These are phyloP conservation scores for Dasyurus viverrinus DNA, from an alignment of 2,113 vertebrate species.

Conservation along the genomic window DNA sequence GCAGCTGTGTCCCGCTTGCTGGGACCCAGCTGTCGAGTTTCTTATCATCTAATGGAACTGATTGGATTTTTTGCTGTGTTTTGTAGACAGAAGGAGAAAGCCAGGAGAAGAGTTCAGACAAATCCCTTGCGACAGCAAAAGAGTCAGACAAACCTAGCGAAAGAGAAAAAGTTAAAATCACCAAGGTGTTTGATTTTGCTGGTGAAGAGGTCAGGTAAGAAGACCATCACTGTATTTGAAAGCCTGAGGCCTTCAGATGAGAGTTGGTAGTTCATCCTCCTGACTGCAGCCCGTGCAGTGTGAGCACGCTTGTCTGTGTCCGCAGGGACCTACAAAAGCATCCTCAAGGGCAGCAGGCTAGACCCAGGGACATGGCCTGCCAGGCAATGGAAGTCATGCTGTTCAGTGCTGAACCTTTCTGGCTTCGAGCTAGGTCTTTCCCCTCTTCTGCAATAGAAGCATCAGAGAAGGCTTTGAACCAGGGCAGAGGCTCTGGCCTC, in stretches of 20 bases:
- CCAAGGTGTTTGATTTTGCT: constrained; percentile 96
- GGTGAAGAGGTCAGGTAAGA: constrained; percentile 95
- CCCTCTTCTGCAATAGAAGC: constrained; percentile 19
- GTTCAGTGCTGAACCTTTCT: neutral
- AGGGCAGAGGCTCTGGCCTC: neutral
- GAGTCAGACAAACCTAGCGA: constrained; percentile 82
- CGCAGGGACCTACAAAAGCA: neutral
- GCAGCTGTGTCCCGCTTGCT: neutral
- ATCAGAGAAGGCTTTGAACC: neutral
- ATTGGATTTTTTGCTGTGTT: constrained; percentile 54
- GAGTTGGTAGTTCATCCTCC: neutral
- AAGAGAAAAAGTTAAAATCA: constrained; percentile 91
- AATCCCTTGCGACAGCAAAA: constrained; percentile 71
- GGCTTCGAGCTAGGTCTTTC: constrained; percentile 23
- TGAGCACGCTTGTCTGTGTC: neutral
- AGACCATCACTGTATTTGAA: neutral
- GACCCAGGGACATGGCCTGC: neutral
- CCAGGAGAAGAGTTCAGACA: constrained; percentile 68
- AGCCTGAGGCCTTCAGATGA: constrained; percentile 1
- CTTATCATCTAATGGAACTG: constrained; percentile 18
- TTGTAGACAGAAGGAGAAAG: constrained; percentile 80
- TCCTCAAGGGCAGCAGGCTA: constrained; percentile 17
- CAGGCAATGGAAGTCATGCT: neutral
- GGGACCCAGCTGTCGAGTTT: neutral
- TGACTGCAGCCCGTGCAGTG: neutral